A percentile compares a stretch with the other conserved stretches of the same genome.
Conservation (phyloP, 1,140 invertebrate species). For the Drosophila varians region DNA sequence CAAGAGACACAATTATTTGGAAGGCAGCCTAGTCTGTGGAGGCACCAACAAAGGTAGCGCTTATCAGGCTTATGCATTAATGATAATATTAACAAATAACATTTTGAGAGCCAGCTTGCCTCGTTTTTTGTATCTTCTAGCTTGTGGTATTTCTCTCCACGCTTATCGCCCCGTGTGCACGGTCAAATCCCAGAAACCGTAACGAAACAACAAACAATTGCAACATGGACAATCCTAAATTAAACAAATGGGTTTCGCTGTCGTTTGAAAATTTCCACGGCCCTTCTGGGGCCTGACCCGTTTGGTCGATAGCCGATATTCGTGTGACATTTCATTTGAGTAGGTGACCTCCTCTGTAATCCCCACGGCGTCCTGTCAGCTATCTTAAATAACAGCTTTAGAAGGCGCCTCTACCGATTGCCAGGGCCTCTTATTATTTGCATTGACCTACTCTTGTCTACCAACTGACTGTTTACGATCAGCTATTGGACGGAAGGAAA, state of each 20-base stretch:
- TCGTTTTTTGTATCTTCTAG: slow-evolving; percentile 31
- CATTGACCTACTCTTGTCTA: slow-evolving; percentile 46
- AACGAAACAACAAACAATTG: slow-evolving; percentile 51
- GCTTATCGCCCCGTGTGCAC: slow-evolving; percentile 43
- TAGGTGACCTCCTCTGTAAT: neutral
- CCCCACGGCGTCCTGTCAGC: slow-evolving; percentile 3
- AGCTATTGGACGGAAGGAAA: no score
- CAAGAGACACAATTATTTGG: slow-evolving; percentile 2
- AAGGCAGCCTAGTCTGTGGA: no score
- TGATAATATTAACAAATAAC: slow-evolving; percentile 59
- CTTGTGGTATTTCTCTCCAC: neutral
- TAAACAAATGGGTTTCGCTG: slow-evolving; percentile 25
- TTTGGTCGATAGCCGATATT: slow-evolving; percentile 44
- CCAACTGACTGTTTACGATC: slow-evolving; percentile 38
- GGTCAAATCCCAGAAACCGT: no score
- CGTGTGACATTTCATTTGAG: slow-evolving; percentile 20
- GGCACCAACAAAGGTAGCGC: slow-evolving; percentile 44
- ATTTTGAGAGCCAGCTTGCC: slow-evolving; percentile 11
- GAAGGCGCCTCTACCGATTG: neutral
- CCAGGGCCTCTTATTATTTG: slow-evolving; percentile 35
- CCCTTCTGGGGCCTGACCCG: neutral
- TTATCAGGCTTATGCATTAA: slow-evolving; percentile 69
- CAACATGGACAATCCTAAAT: slow-evolving; percentile 37
- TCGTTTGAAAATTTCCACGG: slow-evolving; percentile 9
- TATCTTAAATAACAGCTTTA: slow-evolving; percentile 15